These are phyloP conservation scores for Micrasema longulum DNA, from an alignment of 1,140 invertebrate species.

Conservation along the genomic window DNA sequence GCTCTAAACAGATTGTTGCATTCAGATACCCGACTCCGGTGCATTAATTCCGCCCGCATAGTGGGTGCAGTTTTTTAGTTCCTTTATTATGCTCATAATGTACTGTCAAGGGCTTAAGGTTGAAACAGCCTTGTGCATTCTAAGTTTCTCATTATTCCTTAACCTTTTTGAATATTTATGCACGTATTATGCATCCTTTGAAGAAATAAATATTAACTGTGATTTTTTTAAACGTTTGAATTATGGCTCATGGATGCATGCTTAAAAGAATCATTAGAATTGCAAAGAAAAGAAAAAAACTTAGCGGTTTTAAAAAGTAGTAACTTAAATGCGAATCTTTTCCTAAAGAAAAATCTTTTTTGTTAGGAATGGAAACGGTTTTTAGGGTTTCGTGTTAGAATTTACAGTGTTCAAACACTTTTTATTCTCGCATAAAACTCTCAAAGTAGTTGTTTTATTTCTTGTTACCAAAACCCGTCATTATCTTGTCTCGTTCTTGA, in stretches of 20 bases:
- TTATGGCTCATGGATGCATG: no score
- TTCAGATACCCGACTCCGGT: conserved; percentile 19
- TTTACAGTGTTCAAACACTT: no score
- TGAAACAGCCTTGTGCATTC: conserved; percentile 8
- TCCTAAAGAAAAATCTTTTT: no score
- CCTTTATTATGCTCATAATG: conserved; percentile 14
- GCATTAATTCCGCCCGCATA: conserved; percentile 7
- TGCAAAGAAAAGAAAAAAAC: neutral
- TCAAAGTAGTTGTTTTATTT: no score
- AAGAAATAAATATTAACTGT: neutral
- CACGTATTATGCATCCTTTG: neutral
- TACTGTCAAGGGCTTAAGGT: conserved; percentile 15
- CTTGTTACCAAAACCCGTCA: no score
- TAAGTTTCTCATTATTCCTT: neutral
- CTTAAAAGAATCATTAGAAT: neutral
- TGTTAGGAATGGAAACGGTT: no score
- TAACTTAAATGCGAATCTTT: no score
- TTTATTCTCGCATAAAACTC: no score
- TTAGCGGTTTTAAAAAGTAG: neutral
- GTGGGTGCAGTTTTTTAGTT: conserved; percentile 18
- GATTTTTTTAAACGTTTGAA: neutral
- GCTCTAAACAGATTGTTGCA: conserved; percentile 13
- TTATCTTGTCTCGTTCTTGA: no score
- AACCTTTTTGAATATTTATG: neutral
- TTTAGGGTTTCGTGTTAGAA: no score